phyloP scores from a whole-genome alignment of 2,113 vertebrate genomes.

The Pontoporia blainvillei region DNA sequence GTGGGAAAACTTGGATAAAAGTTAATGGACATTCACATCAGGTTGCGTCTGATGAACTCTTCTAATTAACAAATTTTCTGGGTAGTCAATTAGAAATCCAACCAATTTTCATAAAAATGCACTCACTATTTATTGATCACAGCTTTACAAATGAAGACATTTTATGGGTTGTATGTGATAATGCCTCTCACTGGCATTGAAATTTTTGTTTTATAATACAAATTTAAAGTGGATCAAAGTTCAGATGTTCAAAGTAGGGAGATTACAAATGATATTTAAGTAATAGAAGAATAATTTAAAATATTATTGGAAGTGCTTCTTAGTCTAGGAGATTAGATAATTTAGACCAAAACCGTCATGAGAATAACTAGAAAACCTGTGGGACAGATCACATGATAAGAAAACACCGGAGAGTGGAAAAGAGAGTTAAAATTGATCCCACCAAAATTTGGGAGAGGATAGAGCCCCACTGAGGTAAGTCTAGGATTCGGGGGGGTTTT shows the following conservation, averaged over 20 bases:
- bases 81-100: neutral
- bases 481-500: neutral
- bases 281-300: neutral
- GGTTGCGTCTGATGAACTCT: neutral
- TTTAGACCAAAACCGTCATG: neutral
- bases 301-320: neutral
- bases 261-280: neutral
- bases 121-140: neutral
- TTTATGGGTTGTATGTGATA: neutral
- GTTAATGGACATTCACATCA: neutral
- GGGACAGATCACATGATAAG: neutral
- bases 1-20: neutral
- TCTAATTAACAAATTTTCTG: constrained; percentile 9
- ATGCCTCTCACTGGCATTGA: neutral
- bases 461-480: neutral
- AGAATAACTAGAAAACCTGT: neutral
- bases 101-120: neutral
- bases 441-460: neutral
- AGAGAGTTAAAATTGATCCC: neutral
- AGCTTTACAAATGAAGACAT: neutral
- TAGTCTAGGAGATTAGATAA: neutral
- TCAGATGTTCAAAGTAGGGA: neutral
- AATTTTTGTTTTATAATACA: neutral
- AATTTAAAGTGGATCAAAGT: neutral
- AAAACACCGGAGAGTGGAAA: neutral